Evolutionary conservation across 2,113 vertebrate genomes (phyloP), one percentile per base, ranked within the genome.

Genomic region (Hiodon tergisus): DNA sequence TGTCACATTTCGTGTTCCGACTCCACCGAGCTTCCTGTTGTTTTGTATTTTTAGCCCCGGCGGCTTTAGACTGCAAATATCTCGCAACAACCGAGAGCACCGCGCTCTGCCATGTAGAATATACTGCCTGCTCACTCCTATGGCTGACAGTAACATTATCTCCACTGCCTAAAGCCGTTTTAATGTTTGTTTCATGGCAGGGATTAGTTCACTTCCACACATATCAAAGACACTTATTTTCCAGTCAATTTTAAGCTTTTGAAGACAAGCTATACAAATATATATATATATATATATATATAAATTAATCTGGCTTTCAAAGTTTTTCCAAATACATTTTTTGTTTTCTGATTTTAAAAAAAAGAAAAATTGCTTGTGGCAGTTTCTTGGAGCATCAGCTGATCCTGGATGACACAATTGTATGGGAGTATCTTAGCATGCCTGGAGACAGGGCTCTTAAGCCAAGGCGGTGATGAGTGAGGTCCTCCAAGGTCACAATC

Each of bases 1-100:
- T 67, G 67, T 67, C 14, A 61, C 48, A 55, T 77, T n/a, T 54
- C 55, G 70, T 58, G 54, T 9, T 17, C 14, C 58, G 52, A 47
- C 11, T 61, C 31, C 31, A 31, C 31, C 31, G 31, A 31, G 31
- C 31, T 31, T 31, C 31, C 31, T 31, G 31, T 31, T 31, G 31
- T 31, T 31, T 31, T 59, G 67, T 66, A 59, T 76, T 78, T 77
- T 75, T 66, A 74, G 67, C 52, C 57, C 70, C 69, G 58, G 6
- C 17, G 60, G 10, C 58, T 61, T n/a, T 16, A 66, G 63, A 11
- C 46, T 66, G 63, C 8, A 66, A 11, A 16, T 48, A 47, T 66
- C 63, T 17, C 47, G 11, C 16, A 47, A 66, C 48, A 48, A 3
- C 6, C 63, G 31, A 66, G 8, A 65, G 62, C 13, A 65, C 47